Conservation (phyloP, 2,888 invertebrate species). For the Cotesia congregata region DNA sequence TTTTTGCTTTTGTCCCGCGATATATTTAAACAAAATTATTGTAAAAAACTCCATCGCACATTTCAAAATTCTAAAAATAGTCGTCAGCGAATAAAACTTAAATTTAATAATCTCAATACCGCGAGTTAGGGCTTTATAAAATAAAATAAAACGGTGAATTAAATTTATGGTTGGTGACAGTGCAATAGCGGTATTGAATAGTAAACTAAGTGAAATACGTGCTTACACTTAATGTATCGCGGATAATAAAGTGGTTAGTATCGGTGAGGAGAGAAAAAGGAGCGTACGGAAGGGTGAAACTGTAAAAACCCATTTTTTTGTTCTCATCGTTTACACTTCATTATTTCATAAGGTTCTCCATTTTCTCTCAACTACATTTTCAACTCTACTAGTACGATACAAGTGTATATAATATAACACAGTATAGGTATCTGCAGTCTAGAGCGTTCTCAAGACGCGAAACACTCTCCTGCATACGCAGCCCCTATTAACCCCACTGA, state of each 20-base stretch:
- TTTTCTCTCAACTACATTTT: not conserved
- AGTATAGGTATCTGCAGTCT: not conserved
- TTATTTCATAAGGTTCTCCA: conserved; percentile 9
- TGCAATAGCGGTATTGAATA: conserved; percentile 8
- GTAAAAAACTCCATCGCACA: too few species aligned
- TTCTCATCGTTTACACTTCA: conserved; percentile 9
- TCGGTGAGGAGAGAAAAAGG: not conserved
- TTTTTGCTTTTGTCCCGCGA: too few species aligned
- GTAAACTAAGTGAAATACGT: conserved; percentile 1
- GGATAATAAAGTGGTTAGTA: not conserved
- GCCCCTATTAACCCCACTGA: not conserved
- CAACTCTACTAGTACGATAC: too few species aligned
- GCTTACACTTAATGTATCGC: not conserved
- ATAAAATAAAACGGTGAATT: too few species aligned
- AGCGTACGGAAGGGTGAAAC: not conserved
- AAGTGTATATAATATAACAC: too few species aligned
- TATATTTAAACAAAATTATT: too few species aligned
- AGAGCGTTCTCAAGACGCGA: not conserved
- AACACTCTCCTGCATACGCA: not conserved
- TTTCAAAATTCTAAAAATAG: too few species aligned
- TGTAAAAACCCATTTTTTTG: not conserved
- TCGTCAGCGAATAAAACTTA: too few species aligned
- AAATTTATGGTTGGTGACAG: not conserved
- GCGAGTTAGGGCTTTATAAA: too few species aligned
- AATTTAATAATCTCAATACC: too few species aligned